Conservation (phyloP, 2,113 vertebrate species). For the Shinisaurus crocodilurus region DNA sequence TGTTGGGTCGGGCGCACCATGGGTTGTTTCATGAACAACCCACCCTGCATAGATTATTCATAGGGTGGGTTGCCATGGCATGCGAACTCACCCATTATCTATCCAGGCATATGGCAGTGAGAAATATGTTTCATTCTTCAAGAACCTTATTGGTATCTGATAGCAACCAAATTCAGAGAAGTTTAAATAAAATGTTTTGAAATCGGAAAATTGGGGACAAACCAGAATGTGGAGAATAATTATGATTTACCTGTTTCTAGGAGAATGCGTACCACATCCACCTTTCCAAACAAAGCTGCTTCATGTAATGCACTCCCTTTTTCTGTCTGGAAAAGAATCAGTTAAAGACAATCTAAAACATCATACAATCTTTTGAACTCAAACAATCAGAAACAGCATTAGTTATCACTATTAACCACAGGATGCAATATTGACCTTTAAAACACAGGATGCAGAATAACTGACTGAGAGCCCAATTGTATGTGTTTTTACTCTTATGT, state of each 20-base stretch:
- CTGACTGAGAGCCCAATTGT: slow-evolving; percentile 20
- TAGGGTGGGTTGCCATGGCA: too few species aligned
- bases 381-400: slow-evolving; percentile 2
- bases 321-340: slow-evolving; percentile 86
- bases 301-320: slow-evolving; percentile 97
- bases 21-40: too few species aligned
- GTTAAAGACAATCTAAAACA: slow-evolving; percentile 45
- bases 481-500: not conserved
- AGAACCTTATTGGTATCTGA: not conserved
- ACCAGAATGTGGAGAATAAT: not conserved
- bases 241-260: slow-evolving; percentile 90
- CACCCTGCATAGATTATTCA: not conserved
- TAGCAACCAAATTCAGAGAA: not conserved
- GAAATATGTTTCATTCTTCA: not conserved
- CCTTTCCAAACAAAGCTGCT: slow-evolving; percentile 95
- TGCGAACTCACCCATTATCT: not conserved
- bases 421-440: slow-evolving; percentile 11
- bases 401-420: slow-evolving; percentile 1
- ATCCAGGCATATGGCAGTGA: not conserved
- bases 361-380: slow-evolving; percentile 12
- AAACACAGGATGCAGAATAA: slow-evolving; percentile 20
- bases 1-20: too few species aligned
- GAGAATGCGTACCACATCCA: slow-evolving; percentile 93
- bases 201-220: slow-evolving; percentile 24
- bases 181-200: not conserved